A percentile compares a stretch with the other conserved stretches of the same genome.
Evolutionary conservation across 2,113 vertebrate species (phyloP).

Genomic region (Myocastor coypus): DNA sequence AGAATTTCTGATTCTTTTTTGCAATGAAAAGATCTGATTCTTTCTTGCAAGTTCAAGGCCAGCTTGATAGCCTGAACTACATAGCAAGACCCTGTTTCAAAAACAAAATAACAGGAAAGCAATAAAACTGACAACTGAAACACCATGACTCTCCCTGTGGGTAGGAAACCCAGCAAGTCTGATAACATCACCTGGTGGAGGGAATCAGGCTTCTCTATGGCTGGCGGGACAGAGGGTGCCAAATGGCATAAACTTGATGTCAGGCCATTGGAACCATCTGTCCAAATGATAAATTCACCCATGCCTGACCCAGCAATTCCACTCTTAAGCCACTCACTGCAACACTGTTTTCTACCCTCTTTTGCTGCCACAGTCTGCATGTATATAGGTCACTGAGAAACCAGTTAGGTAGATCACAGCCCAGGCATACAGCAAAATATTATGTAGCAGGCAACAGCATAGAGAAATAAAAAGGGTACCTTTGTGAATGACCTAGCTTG

Average conservation of each 20-base stretch:
- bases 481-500: background rate
- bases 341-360: background rate
- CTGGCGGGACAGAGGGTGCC: background rate
- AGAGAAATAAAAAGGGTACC: too few relatives aligned
- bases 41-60: background rate
- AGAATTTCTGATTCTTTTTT: conserved; percentile 32
- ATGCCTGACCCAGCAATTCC: background rate
- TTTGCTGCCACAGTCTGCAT: too few relatives aligned
- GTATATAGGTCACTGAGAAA: background rate
- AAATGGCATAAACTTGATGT: background rate
- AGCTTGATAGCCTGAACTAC: background rate
- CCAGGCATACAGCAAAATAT: background rate
- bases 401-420: background rate
- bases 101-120: too few relatives aligned
- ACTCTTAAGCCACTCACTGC: background rate
- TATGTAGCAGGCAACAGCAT: background rate
- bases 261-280: background rate
- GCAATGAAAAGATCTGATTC: conserved; percentile 24
- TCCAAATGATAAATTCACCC: background rate
- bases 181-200: accelerated
- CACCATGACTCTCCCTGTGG: background rate
- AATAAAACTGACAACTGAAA: background rate
- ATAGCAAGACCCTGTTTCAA: background rate
- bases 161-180: background rate
- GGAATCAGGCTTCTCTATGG: background rate